phyloP scores from a whole-genome alignment of 2,888 invertebrate genomes.

The Pseudoips prasinana region DNA sequence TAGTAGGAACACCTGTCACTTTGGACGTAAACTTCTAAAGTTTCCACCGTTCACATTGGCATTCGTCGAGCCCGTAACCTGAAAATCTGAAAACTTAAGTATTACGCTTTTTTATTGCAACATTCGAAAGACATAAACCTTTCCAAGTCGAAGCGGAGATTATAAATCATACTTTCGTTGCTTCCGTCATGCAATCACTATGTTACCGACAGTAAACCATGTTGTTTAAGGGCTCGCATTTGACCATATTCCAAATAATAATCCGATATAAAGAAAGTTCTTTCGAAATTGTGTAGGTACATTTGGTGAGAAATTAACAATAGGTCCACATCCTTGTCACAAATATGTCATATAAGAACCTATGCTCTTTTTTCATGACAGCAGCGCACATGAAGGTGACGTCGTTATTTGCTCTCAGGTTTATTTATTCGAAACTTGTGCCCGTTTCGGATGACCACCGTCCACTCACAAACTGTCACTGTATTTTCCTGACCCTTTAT shows the following conservation, averaged over 20 bases:
- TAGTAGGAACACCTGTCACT: conserved; percentile 47
- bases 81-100: conserved; percentile 38
- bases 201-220: no score
- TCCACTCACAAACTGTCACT: conserved; percentile 77
- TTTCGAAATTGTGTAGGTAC: not conserved
- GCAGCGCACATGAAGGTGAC: conserved; percentile 59
- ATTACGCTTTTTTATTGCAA: conserved; percentile 39
- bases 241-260: no score
- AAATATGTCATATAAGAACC: conserved; percentile 61
- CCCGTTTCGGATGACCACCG: conserved; percentile 71
- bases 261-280: no score
- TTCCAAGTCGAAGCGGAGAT: conserved; percentile 32
- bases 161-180: conserved; percentile 42
- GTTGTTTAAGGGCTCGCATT: no score
- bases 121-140: conserved; percentile 44
- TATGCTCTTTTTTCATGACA: conserved; percentile 57
- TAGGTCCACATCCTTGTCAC: conserved; percentile 53
- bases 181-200: conserved; percentile 36
- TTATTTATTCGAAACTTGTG: conserved; percentile 76
- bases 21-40: conserved; percentile 39
- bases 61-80: conserved; percentile 37
- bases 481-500: conserved; percentile 77
- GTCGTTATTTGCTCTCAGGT: conserved; percentile 64
- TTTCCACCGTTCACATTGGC: conserved; percentile 34
- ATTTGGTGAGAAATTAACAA: conserved; percentile 48